Base-by-base conservation (phyloP, 1,140 invertebrate species). In the Drosophila neocordata region DNA sequence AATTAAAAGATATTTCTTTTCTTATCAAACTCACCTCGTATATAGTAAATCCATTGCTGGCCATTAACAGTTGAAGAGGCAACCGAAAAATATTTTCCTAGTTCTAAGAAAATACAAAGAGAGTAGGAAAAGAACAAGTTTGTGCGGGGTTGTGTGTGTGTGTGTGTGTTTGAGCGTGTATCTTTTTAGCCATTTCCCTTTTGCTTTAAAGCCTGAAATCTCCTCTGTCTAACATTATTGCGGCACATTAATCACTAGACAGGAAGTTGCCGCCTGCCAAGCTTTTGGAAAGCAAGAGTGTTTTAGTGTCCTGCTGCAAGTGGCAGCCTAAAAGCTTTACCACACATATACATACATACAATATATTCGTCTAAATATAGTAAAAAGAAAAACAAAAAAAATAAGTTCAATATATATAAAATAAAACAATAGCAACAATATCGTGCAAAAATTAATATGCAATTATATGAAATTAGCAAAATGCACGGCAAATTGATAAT, bases 1-100 rank as follows among this genome's bases (percentile, higher is more conserved):
- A 24, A 2, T 24, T 24, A 4, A 24, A 24, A 31, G 27, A 7
- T 4, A 6, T 31, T 31, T 35, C 34, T 9, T 35, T 35, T 35
- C 8, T 35, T 12, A 18, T 44, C 13, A 44, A 48, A 20, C 41
- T 4, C 7, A 48, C 41, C 41, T 48, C 41, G 41, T 20, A 48
- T 48, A 69, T 41, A 65, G 69, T 65, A 74, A 78, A 71, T 87
- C 68, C 56, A 53, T 60, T 34, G 57, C 61, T 56, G 65, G 65
- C 76, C 81, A 84, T 84, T 84, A 84, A 84, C 51, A 68, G 69
- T 61, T 59, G 7, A 59, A 77, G 56, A 38, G 80, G 81, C 66
- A 87, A 78, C 77, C 81, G 41, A 87, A 81, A 85, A 87, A 85
- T 85, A 87, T 85, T 81, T 85, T 69, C 82, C 67, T 69, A 67